Evolutionary conservation across 2,888 invertebrate species (phyloP).

Genomic region (Elegia similella): DNA sequence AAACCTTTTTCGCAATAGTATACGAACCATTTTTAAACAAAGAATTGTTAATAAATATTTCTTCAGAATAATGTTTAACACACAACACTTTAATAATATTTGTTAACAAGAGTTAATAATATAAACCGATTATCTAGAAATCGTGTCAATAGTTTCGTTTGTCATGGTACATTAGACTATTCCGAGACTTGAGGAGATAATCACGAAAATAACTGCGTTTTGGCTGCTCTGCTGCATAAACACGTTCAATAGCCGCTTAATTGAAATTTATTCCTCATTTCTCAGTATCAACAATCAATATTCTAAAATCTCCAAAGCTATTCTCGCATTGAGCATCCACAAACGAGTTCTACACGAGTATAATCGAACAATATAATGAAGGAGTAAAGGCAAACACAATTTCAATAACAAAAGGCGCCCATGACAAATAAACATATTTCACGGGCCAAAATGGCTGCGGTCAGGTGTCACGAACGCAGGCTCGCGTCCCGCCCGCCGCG

Average conservation of each 20-base stretch:
- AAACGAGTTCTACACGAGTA: slow-evolving; percentile 75
- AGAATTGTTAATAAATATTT: slow-evolving; percentile 19
- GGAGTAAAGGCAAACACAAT: slow-evolving; percentile 81
- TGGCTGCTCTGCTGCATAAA: slow-evolving; percentile 49
- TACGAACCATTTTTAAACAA: too few species aligned
- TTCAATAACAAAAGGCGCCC: slow-evolving; percentile 79
- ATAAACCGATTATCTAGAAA: slow-evolving; percentile 53
- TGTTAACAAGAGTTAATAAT: slow-evolving; percentile 30
- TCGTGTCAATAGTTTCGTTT: slow-evolving; percentile 50
- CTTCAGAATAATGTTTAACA: slow-evolving; percentile 12
- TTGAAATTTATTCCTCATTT: slow-evolving; percentile 81
- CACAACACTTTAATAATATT: slow-evolving; percentile 7
- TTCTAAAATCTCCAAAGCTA: slow-evolving; percentile 75
- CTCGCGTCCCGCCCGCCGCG: slow-evolving; percentile 34
- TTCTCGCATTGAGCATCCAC: slow-evolving; percentile 70
- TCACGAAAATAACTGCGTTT: slow-evolving; percentile 65
- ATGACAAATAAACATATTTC: slow-evolving; percentile 82
- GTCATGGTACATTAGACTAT: slow-evolving; percentile 44
- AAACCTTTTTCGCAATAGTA: too few species aligned
- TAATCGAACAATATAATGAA: slow-evolving; percentile 81
- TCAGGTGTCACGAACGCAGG: slow-evolving; percentile 72
- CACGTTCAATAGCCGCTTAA: slow-evolving; percentile 72
- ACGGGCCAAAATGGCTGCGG: slow-evolving; percentile 80
- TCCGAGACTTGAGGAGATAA: slow-evolving; percentile 59
- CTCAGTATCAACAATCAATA: slow-evolving; percentile 81